phyloP scores from a whole-genome alignment of 2,113 vertebrate species.

The Nyctereutes procyonoides region DNA sequence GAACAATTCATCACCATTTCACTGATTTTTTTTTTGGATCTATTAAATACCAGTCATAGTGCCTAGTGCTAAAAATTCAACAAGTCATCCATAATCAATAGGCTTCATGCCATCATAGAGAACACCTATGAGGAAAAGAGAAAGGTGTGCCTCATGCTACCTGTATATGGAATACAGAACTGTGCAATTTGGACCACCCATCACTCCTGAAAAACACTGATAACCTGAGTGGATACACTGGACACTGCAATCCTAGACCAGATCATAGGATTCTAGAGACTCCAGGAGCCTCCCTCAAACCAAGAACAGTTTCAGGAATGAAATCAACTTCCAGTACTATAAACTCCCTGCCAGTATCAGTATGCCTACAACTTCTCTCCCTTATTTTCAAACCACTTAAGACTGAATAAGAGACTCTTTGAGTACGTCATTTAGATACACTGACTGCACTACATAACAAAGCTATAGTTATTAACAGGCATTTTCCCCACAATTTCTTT shows the following conservation, averaged over 20 bases:
- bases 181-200: not conserved
- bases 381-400: slow-evolving; percentile 14
- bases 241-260: not conserved
- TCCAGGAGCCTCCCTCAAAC: not conserved
- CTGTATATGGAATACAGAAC: not conserved
- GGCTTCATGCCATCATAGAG: not conserved
- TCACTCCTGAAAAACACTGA: not conserved
- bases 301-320: not conserved
- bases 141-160: not conserved
- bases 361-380: not conserved
- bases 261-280: not conserved
- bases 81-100: not conserved
- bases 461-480: not conserved
- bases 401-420: not conserved
- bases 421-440: slow-evolving; percentile 18
- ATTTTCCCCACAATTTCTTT: not conserved
- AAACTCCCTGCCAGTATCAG: not conserved
- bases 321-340: not conserved
- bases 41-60: not conserved
- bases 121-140: not conserved
- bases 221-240: not conserved
- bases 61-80: not conserved
- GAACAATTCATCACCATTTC: not conserved
- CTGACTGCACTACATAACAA: not conserved
- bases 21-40: not conserved